Base-by-base conservation (phyloP, 2,888 invertebrate genomes). In the Phalera bucephala region DNA sequence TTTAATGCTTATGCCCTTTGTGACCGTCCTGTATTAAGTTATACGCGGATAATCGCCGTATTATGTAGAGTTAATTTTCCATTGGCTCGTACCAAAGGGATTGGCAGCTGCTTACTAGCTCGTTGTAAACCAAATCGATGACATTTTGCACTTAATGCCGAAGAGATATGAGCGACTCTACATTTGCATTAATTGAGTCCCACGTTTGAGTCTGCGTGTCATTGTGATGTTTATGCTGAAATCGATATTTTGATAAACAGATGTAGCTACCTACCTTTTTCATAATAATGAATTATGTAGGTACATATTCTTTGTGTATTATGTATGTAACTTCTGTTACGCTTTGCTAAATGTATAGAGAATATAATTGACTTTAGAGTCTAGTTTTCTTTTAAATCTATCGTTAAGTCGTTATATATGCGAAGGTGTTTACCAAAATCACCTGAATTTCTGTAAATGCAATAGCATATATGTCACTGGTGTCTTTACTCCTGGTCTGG, bases 1-100 rank as follows among this genome's bases (percentile, higher is more conserved):
- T 85, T 86, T 85, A 81, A 86, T 87, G 80, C 85, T 85, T 85
- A 84, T 78, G 68, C 72, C 78, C 73, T 77, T 88, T 88, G 86
- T 88, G 72, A 58, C 70, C 70, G 77, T 63, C 75, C 74, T 81
- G 83, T 85, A 89, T 88, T 86, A 85, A 88, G 76, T 86, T 81
- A 81, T 88, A 87, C 80, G 80, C 84, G 82, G 86, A 86, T 88
- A 88, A 89, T 88, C 88, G 83, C 68, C 59, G 82, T 72, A 84
- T 88, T 88, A 88, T 89, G 66, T 71, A 56, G 81, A 82, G 82
- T 86, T 88, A 86, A 87, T 87, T 88, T 88, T 82, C 80, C 83
- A 80, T 83, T 79, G 65, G 74, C 66, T 59, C 58, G 67, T 67
- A 64, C 63, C 52, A 63, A 62, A 66, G 70, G 68, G 72, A 73